These are phyloP conservation scores for Mesochorus sp. DNA, from an alignment of 2,888 invertebrate genomes.

Conservation along the genomic window DNA sequence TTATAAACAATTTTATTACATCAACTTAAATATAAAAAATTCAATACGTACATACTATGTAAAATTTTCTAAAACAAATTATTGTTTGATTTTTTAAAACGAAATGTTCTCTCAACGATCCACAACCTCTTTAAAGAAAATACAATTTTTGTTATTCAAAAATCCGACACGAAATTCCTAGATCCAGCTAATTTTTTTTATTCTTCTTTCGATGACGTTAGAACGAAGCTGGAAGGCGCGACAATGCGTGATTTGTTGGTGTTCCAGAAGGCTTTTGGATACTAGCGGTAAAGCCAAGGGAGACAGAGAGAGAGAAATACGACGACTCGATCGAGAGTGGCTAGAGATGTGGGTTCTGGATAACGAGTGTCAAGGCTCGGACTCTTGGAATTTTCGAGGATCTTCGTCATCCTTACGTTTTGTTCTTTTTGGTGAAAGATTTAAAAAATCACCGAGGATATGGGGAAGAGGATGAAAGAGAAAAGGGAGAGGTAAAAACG, in stretches of 20 bases:
- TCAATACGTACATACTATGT: too few relatives aligned
- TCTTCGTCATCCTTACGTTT: conserved; percentile 28
- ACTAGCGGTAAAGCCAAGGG: conserved; percentile 48
- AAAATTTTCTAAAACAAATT: too few relatives aligned
- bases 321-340: conserved; percentile 49
- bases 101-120: too few relatives aligned
- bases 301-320: conserved; percentile 42
- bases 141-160: too few relatives aligned
- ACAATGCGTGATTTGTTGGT: conserved; percentile 56
- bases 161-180: too few relatives aligned
- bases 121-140: too few relatives aligned
- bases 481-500: conserved; percentile 39
- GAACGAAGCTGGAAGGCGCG: conserved; percentile 41
- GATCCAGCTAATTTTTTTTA: conserved; percentile 51
- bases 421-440: conserved; percentile 8
- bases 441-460: conserved; percentile 9
- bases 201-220: conserved; percentile 42
- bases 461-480: conserved; percentile 30
- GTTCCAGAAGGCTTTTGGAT: conserved; percentile 54
- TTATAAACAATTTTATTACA: too few relatives aligned
- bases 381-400: conserved; percentile 58
- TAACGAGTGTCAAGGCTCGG: conserved; percentile 57
- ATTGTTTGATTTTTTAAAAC: too few relatives aligned
- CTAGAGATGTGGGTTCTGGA: conserved; percentile 53
- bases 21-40: too few relatives aligned